These are phyloP conservation scores for Pediacus dermestoides DNA, from an alignment of 2,888 invertebrate species.

Conservation along the genomic window DNA sequence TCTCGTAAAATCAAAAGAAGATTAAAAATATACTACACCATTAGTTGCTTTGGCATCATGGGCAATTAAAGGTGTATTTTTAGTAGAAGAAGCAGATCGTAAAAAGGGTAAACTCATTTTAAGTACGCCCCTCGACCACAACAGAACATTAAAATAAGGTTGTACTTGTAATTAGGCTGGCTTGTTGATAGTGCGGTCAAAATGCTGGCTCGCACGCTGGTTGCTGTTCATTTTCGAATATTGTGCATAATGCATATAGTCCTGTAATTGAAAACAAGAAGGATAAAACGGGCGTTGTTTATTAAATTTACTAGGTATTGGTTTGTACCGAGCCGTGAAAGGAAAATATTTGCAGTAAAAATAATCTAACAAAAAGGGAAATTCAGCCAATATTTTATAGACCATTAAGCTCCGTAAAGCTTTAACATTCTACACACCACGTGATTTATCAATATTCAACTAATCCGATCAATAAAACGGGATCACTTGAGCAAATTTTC, in stretches of 20 bases:
- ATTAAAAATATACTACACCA: slow-evolving; percentile 6
- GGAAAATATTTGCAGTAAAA: too few relatives aligned
- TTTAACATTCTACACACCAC: slow-evolving; percentile 17
- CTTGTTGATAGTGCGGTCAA: too few relatives aligned
- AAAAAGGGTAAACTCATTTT: background rate
- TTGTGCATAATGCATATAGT: too few relatives aligned
- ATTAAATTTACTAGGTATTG: too few relatives aligned
- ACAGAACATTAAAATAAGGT: too few relatives aligned
- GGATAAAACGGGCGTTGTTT: too few relatives aligned
- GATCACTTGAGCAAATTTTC: slow-evolving; percentile 21
- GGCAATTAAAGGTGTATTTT: slow-evolving; percentile 5
- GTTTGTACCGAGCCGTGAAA: too few relatives aligned
- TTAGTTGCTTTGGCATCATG: slow-evolving; percentile 3
- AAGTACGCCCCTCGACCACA: background rate
- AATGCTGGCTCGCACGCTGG: too few relatives aligned
- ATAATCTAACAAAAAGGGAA: background rate
- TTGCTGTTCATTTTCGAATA: too few relatives aligned
- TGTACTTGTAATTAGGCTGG: too few relatives aligned
- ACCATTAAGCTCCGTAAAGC: slow-evolving; percentile 18
- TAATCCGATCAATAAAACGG: slow-evolving; percentile 24
- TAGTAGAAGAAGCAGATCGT: slow-evolving; percentile 3
- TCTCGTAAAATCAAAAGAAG: slow-evolving; percentile 4
- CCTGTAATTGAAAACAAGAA: too few relatives aligned
- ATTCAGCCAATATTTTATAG: slow-evolving; percentile 17
- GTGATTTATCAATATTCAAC: slow-evolving; percentile 32